Conservation (phyloP, 1,140 invertebrate genomes). For the Aphaenogaster ashmeadi region DNA sequence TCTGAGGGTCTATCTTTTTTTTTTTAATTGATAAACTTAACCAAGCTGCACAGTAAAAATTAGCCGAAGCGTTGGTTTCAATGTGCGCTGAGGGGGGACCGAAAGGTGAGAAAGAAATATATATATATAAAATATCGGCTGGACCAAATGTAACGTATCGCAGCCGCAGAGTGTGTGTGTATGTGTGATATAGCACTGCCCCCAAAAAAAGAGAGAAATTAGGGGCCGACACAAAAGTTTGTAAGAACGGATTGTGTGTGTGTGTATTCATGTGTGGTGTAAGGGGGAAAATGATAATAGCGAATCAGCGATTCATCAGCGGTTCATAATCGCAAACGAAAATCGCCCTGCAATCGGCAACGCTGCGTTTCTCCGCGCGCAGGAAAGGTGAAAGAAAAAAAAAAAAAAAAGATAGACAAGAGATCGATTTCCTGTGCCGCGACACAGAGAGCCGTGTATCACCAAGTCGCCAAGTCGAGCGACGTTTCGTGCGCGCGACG, state of each 20-base stretch:
- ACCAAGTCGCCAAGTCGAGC: slow-evolving; percentile 41
- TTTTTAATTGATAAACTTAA: slow-evolving; percentile 48
- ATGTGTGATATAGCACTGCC: slow-evolving; percentile 22
- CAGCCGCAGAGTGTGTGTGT: slow-evolving; percentile 59
- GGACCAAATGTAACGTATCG: slow-evolving; percentile 75
- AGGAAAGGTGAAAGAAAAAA: background rate
- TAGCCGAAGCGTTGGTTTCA: slow-evolving; percentile 57
- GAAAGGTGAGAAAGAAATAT: slow-evolving; percentile 37
- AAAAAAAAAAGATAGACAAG: slow-evolving; percentile 23
- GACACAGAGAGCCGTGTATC: slow-evolving; percentile 1
- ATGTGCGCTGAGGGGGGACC: slow-evolving; percentile 27
- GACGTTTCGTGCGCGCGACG: slow-evolving; percentile 20
- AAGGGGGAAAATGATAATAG: slow-evolving; percentile 42
- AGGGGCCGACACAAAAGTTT: slow-evolving; percentile 39
- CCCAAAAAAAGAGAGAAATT: slow-evolving; percentile 27
- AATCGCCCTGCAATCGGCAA: slow-evolving; percentile 45
- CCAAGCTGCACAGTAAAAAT: slow-evolving; percentile 42
- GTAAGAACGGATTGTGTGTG: slow-evolving; percentile 51
- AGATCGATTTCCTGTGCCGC: slow-evolving; percentile 61
- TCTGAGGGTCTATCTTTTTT: slow-evolving; percentile 58
- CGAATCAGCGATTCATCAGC: slow-evolving; percentile 52
- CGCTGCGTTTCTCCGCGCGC: slow-evolving; percentile 36
- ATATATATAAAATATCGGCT: slow-evolving; percentile 59
- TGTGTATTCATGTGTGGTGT: background rate
- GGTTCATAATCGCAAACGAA: slow-evolving; percentile 27